Percentiles rank a stretch among this genome's conserved stretches.
Evolutionary conservation across 2,113 vertebrate species (phyloP).

Genomic region (Hucho hucho): DNA sequence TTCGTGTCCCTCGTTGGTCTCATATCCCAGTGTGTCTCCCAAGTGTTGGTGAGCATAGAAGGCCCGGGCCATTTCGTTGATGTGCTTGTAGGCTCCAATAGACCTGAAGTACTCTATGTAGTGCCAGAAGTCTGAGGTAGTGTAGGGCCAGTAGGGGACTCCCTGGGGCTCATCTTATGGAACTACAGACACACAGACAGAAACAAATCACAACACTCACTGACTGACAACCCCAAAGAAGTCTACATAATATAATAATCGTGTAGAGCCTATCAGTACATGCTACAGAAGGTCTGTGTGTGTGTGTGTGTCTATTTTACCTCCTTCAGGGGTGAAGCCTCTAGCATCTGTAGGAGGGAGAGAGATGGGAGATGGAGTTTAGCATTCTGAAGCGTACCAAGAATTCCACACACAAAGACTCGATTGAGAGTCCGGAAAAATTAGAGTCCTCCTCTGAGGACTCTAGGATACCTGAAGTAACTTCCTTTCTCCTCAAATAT

Average conservation of each 20-base stretch:
- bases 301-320: conserved; percentile 49
- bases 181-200: conserved; percentile 59
- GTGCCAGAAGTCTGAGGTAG: conserved; percentile 90
- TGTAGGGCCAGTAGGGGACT: conserved; percentile 92
- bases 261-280: too few species aligned
- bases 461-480: conserved; percentile 43
- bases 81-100: conserved; percentile 82
- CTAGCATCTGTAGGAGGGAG: conserved; percentile 72
- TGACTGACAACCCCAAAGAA: neutral
- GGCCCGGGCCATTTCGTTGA: conserved; percentile 85
- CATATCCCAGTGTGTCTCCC: conserved; percentile 84
- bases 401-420: conserved; percentile 55
- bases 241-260: neutral
- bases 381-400: conserved; percentile 55
- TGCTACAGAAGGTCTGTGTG: neutral
- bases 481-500: conserved; percentile 62
- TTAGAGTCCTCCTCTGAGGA: conserved; percentile 30
- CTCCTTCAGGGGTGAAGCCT: conserved; percentile 77
- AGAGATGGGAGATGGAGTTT: conserved; percentile 26
- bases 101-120: conserved; percentile 86
- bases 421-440: conserved; percentile 61
- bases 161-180: conserved; percentile 70
- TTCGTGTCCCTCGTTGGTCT: conserved; percentile 66
- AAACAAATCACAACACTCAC: neutral
- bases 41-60: conserved; percentile 91